phyloP scores from a whole-genome alignment of 1,140 invertebrate genomes.

The Plodia interpunctella region DNA sequence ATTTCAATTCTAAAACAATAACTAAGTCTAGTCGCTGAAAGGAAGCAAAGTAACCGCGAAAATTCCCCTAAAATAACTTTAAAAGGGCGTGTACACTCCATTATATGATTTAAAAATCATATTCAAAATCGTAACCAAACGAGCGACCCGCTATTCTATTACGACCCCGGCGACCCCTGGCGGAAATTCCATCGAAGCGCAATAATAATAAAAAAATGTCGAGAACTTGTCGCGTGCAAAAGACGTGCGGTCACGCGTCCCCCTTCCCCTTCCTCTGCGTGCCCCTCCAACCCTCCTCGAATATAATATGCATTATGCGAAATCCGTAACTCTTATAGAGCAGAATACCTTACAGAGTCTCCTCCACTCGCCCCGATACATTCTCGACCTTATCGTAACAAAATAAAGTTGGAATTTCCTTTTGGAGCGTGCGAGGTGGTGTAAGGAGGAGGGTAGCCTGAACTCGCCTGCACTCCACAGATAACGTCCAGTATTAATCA shows the following conservation, averaged over 20 bases:
- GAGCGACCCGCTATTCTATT: constrained; percentile 39
- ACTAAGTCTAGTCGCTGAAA: too few species aligned
- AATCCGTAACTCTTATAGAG: constrained; percentile 69
- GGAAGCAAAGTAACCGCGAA: neutral
- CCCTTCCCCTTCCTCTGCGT: constrained; percentile 22
- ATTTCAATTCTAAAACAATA: too few species aligned
- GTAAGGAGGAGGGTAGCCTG: constrained; percentile 13
- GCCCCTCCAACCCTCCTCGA: constrained; percentile 35
- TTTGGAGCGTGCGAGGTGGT: neutral
- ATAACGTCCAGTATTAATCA: constrained; percentile 75
- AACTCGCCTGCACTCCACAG: constrained; percentile 69
- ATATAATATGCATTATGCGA: constrained; percentile 76
- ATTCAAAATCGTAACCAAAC: constrained; percentile 66
- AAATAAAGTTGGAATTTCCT: neutral
- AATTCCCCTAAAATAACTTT: constrained; percentile 43
- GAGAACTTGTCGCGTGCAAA: constrained; percentile 73
- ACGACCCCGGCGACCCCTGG: constrained; percentile 59
- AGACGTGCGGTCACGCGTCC: constrained; percentile 69
- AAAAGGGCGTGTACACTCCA: constrained; percentile 56
- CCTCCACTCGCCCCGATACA: neutral
- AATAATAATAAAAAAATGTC: constrained; percentile 77
- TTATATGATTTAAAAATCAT: constrained; percentile 72
- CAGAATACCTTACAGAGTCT: constrained; percentile 49
- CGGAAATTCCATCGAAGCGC: constrained; percentile 72
- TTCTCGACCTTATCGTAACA: neutral